Conservation (phyloP, 53 echinoderm and acorn worm genomes). For the Astropecten irregularis region DNA sequence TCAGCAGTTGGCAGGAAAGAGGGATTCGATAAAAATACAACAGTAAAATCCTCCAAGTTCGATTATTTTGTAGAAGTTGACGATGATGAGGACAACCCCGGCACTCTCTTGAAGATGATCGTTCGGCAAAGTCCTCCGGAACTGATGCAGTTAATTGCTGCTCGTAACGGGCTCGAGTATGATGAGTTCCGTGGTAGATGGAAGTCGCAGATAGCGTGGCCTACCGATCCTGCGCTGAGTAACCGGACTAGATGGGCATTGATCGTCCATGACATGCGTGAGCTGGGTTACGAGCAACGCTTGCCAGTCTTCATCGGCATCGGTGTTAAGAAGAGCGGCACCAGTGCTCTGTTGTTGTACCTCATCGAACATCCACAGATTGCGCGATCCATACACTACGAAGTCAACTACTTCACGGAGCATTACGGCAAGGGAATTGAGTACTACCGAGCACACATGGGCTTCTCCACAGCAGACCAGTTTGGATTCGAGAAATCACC, state of each 20-base stretch:
- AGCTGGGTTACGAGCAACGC: slow-evolving; percentile 64
- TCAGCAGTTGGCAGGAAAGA: no score
- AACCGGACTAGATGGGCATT: slow-evolving; percentile 67
- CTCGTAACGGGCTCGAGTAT: not conserved
- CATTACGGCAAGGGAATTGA: slow-evolving; percentile 80
- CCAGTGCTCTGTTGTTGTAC: slow-evolving; percentile 89
- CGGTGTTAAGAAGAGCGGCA: slow-evolving; percentile 95
- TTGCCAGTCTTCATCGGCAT: slow-evolving; percentile 81
- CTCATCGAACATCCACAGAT: slow-evolving; percentile 83
- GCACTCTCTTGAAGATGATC: not conserved
- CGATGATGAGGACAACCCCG: not conserved
- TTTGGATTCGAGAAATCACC: slow-evolving; percentile 90
- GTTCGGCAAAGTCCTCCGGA: not conserved
- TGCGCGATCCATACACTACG: slow-evolving; percentile 83
- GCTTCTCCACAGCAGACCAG: slow-evolving; percentile 58
- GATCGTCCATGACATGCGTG: slow-evolving; percentile 31
- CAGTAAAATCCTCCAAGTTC: no score
- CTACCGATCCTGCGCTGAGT: not conserved
- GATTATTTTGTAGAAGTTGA: slow-evolving; percentile 24
- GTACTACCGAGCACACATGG: slow-evolving; percentile 82
- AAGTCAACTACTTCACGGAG: slow-evolving; percentile 93
- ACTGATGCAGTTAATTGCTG: not conserved
- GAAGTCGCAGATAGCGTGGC: not conserved
- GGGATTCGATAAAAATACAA: no score
- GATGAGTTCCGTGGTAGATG: not conserved